A percentile compares a stretch with the other conserved stretches of the same genome.
phyloP scores from a whole-genome alignment of 2,888 invertebrate genomes.

The Dryadula phaetusa region DNA sequence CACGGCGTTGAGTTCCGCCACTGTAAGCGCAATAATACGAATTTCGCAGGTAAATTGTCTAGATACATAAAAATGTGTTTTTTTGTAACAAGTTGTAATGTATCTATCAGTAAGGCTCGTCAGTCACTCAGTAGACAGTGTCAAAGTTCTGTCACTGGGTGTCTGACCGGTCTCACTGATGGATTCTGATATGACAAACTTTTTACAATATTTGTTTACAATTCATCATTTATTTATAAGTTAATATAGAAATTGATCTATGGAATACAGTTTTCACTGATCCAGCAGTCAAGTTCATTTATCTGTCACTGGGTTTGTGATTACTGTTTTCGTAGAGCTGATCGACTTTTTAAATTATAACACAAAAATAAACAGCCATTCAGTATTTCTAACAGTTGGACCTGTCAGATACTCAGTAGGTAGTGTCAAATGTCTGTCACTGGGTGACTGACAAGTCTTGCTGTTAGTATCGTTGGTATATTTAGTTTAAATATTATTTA shows the following conservation, averaged over 20 bases:
- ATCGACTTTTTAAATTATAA: background rate
- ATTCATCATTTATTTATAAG: background rate
- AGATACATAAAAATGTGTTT: too few species aligned
- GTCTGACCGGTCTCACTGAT: conserved; percentile 33
- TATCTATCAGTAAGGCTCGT: conserved; percentile 30
- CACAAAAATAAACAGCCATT: too few species aligned
- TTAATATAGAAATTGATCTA: background rate
- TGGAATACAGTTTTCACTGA: conserved; percentile 35
- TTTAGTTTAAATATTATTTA: background rate
- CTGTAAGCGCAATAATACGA: too few species aligned
- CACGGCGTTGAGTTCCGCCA: too few species aligned
- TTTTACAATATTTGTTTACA: background rate
- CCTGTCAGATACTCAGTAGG: conserved; percentile 44
- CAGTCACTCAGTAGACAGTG: conserved; percentile 46
- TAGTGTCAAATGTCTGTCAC: conserved; percentile 53
- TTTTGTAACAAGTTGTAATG: background rate
- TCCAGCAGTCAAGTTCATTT: conserved; percentile 32
- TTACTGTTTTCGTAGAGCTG: conserved; percentile 28
- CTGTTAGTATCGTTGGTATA: background rate
- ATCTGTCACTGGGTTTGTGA: conserved; percentile 48
- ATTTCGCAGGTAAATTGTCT: too few species aligned
- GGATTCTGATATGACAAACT: background rate
- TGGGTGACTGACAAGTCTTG: conserved; percentile 50
- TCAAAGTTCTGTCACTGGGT: conserved; percentile 58
- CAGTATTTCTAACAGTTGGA: conserved; percentile 9